Base-by-base conservation (phyloP, 2,113 vertebrate genomes). In the Equus przewalskii region DNA sequence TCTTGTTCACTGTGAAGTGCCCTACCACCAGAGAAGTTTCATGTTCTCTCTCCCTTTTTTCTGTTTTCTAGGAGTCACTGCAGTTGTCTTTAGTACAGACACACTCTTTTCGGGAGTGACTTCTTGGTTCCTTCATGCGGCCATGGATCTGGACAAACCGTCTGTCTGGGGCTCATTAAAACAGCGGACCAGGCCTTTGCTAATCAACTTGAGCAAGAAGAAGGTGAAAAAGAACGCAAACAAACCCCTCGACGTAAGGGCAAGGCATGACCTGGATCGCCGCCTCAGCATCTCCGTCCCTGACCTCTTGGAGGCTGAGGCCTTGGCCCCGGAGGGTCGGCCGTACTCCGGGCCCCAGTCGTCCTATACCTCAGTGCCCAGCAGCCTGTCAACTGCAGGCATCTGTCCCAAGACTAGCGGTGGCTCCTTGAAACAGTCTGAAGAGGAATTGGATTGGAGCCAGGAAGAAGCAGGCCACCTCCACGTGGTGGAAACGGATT, bases 131-230 rank as follows among this genome's bases (percentile, higher is more conserved):
- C 82, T 85, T 94, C 95, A 94, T 70, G 97, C 90, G 95, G 96
- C 72, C 8, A 99, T 99, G 99, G 99, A 99, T 97, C 98, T 99
- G 93, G 99, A 99, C 81, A 99, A 99, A 79, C 84, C 98, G 0
- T 98, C 99, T 0, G 98, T 99, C 8, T 99, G 99, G 99, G 99
- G 96, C 62, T 99, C 99, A 10, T 94, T 99, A 16, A 99, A 99
- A 1, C 98, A 99, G 94, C 98, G 98, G 89, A 99, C 99, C 0
- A 98, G 96, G 54, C 99, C 99, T 0, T 95, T 99, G 89, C 78
- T 99, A 69, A 98, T 94, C 16, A 99, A 98, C 93, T 70, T 99
- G 30, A 98, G 98, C 0, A 98, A 98, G 96, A 99, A 72, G 92
- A 99, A 80, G 97, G 95, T 92, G 0, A 99, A 98, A 84, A 99